phyloP scores from a whole-genome alignment of 2,113 vertebrate genomes.

The Myotis brandtii region DNA sequence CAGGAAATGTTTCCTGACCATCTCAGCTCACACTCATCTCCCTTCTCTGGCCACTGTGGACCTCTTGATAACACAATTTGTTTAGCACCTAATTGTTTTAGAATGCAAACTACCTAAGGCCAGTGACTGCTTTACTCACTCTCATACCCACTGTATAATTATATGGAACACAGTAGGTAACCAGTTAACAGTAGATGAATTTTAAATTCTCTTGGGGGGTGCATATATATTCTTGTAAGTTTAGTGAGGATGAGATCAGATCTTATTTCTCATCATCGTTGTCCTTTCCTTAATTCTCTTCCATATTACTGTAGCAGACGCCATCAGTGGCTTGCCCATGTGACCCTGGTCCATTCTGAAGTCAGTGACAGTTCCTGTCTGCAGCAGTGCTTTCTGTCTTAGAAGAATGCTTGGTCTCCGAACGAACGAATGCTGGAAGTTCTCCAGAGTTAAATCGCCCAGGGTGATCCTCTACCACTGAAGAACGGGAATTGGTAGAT shows the following conservation, averaged over 20 bases:
- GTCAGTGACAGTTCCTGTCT: not conserved
- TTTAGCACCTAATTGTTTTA: not conserved
- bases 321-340: not conserved
- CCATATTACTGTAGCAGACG: not conserved
- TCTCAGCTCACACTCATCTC: not conserved
- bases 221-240: not conserved
- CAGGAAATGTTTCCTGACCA: not conserved
- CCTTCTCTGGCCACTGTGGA: not conserved
- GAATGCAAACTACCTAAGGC: not conserved
- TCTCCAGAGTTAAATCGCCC: not conserved
- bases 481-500: not conserved
- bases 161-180: not conserved
- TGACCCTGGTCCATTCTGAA: not conserved
- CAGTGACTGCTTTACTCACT: not conserved
- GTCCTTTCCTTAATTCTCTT: not conserved
- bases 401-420: not conserved
- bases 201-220: not conserved
- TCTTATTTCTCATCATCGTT: not conserved
- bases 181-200: not conserved
- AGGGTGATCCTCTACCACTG: not conserved
- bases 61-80: not conserved
- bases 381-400: not conserved
- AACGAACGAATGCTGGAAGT: not conserved
- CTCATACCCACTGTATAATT: not conserved
- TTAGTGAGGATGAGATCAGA: not conserved